phyloP scores from a whole-genome alignment of 2,113 vertebrate genomes.

The Ptychochromis oligacanthus region DNA sequence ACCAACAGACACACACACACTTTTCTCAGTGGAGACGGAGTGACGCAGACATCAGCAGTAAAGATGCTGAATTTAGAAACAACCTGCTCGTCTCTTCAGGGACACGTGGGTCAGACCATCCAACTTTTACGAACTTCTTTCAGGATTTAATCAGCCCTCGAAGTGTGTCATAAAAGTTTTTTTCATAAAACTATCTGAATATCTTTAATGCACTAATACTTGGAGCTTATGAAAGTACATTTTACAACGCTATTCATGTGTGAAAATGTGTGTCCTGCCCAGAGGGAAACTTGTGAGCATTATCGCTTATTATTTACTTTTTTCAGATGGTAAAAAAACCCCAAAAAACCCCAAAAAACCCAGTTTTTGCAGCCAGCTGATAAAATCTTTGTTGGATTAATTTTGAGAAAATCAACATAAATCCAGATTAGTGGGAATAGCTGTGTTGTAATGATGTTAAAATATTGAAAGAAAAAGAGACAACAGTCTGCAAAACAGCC shows the following conservation, averaged over 20 bases:
- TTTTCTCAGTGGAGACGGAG: not conserved
- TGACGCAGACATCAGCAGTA: slow-evolving; percentile 30
- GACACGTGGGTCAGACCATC: not conserved
- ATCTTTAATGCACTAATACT: not conserved
- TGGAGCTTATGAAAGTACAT: not conserved
- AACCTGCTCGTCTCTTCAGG: not conserved
- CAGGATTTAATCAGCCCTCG: not conserved
- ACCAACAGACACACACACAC: not conserved
- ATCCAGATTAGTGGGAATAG: not conserved
- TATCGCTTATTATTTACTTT: not conserved
- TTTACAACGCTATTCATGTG: not conserved
- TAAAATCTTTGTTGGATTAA: not conserved
- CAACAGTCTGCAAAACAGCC: not conserved
- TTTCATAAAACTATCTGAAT: not conserved
- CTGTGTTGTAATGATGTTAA: not conserved
- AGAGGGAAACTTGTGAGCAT: not conserved
- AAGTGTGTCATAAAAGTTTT: not conserved
- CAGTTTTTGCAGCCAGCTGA: not conserved
- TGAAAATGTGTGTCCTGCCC: not conserved
- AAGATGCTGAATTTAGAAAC: slow-evolving; percentile 11
- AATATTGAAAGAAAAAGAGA: not conserved
- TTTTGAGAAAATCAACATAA: not conserved
- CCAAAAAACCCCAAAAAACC: no score
- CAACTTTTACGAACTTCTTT: not conserved
- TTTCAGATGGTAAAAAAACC: not conserved